Evolutionary conservation across 2,888 invertebrate species (phyloP), one percentile per base, ranked within the genome.

Genomic region (Erebia epiphron): DNA sequence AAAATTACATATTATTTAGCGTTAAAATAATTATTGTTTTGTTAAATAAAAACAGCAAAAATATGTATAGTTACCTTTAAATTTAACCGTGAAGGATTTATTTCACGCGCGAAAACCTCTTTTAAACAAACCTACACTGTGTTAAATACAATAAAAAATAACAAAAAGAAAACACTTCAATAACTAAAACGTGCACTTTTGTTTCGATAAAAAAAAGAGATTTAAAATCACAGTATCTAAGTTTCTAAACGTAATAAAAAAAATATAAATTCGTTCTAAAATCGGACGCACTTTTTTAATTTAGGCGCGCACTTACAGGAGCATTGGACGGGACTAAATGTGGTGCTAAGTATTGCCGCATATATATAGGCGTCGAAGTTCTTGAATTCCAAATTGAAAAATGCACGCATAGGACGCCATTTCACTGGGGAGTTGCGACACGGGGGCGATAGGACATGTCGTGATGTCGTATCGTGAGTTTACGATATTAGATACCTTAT

Each of bases 301-400:
- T 77, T 76, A 76, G 79, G 79, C 79, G 78, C 79, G 79, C 80
- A 76, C 77, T 13, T 46, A 77, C 79, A 78, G 80, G 81, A 79
- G 76, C 71, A 77, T 75, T 79, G 83, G 77, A 78, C 83, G 80
- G 84, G 83, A 82, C 83, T 83, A 86, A 86, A 85, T 89, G 67
- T 61, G 86, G 75, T 80, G 74, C 75, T 73, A 78, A 82, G 82
- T 80, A 81, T 80, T 79, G 79, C 74, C 79, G 77, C 80, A 79
- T 77, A 86, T 89, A 83, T 88, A 89, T 87, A 86, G 78, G 60
- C 73, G 74, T 72, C 73, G 75, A 73, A 74, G 70, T 71, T 71
- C 77, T 76, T 67, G 65, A 72, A 73, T 72, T 68, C 68, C 66
- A 70, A 70, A 73, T 71, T 70, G 52, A 70, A 73, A 70, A 73